phyloP scores from a whole-genome alignment of 1,140 invertebrate species.

The Hylaeus anthracinus region DNA sequence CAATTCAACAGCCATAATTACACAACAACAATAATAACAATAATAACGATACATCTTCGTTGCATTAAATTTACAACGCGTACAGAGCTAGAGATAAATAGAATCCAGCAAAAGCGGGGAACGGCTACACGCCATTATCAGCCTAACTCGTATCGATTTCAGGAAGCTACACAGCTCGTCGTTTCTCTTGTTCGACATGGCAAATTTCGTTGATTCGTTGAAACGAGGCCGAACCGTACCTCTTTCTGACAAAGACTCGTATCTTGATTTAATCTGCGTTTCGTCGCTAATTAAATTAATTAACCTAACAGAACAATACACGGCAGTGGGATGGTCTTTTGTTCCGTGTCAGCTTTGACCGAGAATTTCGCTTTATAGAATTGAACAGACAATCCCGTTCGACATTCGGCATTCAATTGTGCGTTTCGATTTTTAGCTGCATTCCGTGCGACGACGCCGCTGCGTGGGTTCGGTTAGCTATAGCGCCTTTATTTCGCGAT shows the following conservation, averaged over 20 bases:
- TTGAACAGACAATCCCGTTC: conserved; percentile 22
- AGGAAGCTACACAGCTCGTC: not conserved
- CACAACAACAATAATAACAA: no score
- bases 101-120: not conserved
- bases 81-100: not conserved
- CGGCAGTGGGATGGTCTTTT: conserved; percentile 22
- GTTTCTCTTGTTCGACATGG: not conserved
- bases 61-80: no score
- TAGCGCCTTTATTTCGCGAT: no score
- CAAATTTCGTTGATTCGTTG: conserved; percentile 13
- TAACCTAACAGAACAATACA: conserved; percentile 33
- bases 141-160: not conserved
- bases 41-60: no score
- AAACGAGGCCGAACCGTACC: not conserved
- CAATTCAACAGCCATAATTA: no score
- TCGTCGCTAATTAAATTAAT: conserved; percentile 42
- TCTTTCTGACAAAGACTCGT: conserved; percentile 21
- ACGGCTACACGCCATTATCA: no score
- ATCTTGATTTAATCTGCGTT: conserved; percentile 41
- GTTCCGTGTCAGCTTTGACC: conserved; percentile 33
- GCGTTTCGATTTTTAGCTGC: conserved; percentile 6
- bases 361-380: conserved; percentile 28
- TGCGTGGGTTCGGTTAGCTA: not conserved
- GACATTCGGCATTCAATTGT: conserved; percentile 26
- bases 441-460: not conserved